A percentile compares a stretch with the other conserved stretches of the same genome.
Conservation (phyloP, 35 echinoderm and acorn worm species). For the Amphiura filiformis region DNA sequence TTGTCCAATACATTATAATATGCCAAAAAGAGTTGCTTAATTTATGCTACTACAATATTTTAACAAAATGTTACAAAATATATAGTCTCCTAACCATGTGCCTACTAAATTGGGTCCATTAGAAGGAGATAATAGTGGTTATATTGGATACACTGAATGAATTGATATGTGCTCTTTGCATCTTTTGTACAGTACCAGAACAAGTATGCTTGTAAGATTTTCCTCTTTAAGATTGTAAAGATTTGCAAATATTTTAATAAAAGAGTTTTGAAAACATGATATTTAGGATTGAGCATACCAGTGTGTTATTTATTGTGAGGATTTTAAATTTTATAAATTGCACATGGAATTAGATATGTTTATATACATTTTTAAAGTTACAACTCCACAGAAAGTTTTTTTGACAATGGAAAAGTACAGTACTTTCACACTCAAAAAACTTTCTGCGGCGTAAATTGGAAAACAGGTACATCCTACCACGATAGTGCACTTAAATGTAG, state of each 20-base stretch:
- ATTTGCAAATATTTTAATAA: conserved; percentile 44
- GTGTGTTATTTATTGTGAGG: too few relatives aligned
- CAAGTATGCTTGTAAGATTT: conserved; percentile 26
- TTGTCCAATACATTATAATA: background rate
- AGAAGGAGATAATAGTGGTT: background rate
- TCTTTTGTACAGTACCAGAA: conserved; percentile 49
- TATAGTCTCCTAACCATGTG: background rate
- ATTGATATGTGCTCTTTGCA: conserved; percentile 17
- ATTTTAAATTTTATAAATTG: too few relatives aligned
- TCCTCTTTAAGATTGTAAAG: conserved; percentile 37
- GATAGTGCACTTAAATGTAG: too few relatives aligned
- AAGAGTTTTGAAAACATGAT: conserved; percentile 42
- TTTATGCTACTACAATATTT: background rate
- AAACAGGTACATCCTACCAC: too few relatives aligned
- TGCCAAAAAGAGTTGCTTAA: background rate
- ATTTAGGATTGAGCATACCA: background rate
- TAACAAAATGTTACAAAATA: background rate
- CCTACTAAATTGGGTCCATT: background rate
- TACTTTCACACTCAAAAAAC: too few relatives aligned
- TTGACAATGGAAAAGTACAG: too few relatives aligned
- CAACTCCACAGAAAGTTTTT: too few relatives aligned
- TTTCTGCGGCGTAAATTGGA: too few relatives aligned
- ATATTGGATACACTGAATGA: background rate
- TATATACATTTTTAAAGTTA: too few relatives aligned
- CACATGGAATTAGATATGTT: too few relatives aligned